Evolutionary conservation across 1,140 invertebrate species (phyloP).

Genomic region (Procambarus virginalis): DNA sequence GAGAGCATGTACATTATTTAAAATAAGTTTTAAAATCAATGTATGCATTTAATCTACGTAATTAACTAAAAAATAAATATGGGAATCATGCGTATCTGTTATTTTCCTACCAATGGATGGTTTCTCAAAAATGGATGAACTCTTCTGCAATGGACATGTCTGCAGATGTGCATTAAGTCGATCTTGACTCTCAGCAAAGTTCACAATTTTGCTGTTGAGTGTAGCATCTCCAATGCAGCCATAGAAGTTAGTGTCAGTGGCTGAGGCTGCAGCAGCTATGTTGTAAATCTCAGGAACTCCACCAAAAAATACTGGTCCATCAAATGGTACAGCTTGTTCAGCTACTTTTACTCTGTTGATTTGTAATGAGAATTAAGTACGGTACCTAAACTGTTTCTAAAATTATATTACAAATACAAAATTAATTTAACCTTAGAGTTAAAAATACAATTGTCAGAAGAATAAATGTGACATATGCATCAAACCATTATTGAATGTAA

Average conservation of each 20-base stretch:
- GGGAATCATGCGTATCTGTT: not conserved
- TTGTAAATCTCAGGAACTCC: conserved; percentile 82
- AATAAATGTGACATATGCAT: too few species aligned
- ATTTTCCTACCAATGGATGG: conserved; percentile 50
- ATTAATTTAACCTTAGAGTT: too few species aligned
- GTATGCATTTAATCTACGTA: not conserved
- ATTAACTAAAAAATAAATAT: not conserved
- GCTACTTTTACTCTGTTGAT: conserved; percentile 27
- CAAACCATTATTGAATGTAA: too few species aligned
- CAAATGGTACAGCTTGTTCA: conserved; percentile 50
- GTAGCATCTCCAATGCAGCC: conserved; percentile 93
- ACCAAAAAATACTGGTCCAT: conserved; percentile 84
- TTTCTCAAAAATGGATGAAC: conserved; percentile 52
- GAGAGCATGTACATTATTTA: not conserved
- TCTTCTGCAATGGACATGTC: conserved; percentile 77
- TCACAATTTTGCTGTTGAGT: conserved; percentile 85
- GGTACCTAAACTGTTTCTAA: too few species aligned
- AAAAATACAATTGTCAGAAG: too few species aligned
- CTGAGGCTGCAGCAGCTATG: conserved; percentile 73
- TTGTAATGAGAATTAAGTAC: conserved; percentile 14
- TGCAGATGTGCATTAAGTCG: conserved; percentile 80
- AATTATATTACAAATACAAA: too few species aligned
- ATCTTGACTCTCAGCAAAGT: conserved; percentile 85
- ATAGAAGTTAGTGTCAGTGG: conserved; percentile 78
- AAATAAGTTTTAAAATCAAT: not conserved